These are phyloP conservation scores for Drosophila triauraria DNA, from an alignment of 1,140 invertebrate species.

Conservation along the genomic window DNA sequence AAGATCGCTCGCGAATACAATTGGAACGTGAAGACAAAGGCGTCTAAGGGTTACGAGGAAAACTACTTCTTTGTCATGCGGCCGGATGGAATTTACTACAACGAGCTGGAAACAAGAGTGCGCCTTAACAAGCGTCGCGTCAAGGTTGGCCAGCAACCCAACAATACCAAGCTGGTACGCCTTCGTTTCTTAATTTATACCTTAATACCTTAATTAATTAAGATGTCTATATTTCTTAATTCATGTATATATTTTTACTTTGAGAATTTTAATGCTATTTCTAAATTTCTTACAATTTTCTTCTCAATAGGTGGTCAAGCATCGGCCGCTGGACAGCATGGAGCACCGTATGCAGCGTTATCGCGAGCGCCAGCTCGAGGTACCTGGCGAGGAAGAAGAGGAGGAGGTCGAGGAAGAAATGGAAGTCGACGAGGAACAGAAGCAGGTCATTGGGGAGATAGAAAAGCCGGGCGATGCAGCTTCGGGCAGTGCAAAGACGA, in stretches of 20 bases:
- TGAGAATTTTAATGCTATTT: no score
- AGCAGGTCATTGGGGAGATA: conserved; percentile 82
- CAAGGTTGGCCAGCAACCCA: conserved; percentile 89
- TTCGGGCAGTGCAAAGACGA: conserved; percentile 24
- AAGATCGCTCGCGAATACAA: conserved; percentile 98
- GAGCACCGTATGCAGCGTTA: conserved; percentile 95
- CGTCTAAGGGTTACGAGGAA: conserved; percentile 98
- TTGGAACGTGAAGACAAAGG: conserved; percentile 99
- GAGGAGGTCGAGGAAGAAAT: conserved; percentile 89
- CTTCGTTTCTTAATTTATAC: background rate
- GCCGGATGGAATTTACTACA: conserved; percentile 97
- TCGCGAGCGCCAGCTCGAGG: conserved; percentile 94
- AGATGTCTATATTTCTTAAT: background rate
- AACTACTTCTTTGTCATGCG: conserved; percentile 98
- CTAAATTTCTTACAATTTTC: background rate
- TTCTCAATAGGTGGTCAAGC: conserved; percentile 90
- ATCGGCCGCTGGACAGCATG: conserved; percentile 93
- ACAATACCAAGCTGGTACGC: conserved; percentile 87
- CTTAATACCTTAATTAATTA: background rate
- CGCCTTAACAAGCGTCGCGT: conserved; percentile 95
- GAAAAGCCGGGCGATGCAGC: conserved; percentile 60
- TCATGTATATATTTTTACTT: background rate
- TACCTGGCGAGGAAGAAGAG: conserved; percentile 92
- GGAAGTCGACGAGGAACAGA: conserved; percentile 89
- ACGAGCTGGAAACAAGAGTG: conserved; percentile 98